These are phyloP conservation scores for Mycetomoellerius zeteki DNA, from an alignment of 1,140 invertebrate genomes.

Conservation along the genomic window DNA sequence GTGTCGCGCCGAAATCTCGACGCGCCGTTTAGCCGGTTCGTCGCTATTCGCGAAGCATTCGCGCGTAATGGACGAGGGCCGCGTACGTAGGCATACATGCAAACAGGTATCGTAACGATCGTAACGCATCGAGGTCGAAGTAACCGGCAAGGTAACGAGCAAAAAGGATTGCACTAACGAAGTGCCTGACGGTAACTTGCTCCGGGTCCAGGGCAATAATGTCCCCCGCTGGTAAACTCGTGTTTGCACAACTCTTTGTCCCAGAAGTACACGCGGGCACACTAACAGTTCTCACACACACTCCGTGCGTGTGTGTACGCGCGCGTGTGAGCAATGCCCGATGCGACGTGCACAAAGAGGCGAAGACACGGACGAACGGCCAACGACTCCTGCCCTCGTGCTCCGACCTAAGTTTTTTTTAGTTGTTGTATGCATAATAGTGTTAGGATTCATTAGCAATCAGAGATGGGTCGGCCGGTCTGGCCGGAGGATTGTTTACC, in stretches of 20 bases:
- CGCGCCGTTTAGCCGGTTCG: constrained; percentile 7
- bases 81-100: constrained; percentile 51
- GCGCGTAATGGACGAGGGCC: constrained; percentile 26
- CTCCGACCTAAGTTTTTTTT: constrained; percentile 83
- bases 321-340: constrained; percentile 24
- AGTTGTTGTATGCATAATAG: constrained; percentile 86
- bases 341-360: constrained; percentile 66
- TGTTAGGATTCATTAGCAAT: constrained; percentile 88
- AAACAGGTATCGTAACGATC: constrained; percentile 77
- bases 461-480: constrained; percentile 84
- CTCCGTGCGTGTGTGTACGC: not conserved
- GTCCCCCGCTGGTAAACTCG: constrained; percentile 81
- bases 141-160: constrained; percentile 78
- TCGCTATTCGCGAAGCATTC: constrained; percentile 50
- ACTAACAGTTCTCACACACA: constrained; percentile 37
- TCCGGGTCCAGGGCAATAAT: constrained; percentile 79
- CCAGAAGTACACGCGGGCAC: constrained; percentile 76
- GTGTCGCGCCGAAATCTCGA: constrained; percentile 41
- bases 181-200: constrained; percentile 82
- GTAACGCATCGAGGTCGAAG: constrained; percentile 79
- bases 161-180: constrained; percentile 85
- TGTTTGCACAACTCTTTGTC: constrained; percentile 86
- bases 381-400: constrained; percentile 76
- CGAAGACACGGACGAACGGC: constrained; percentile 75
- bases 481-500: constrained; percentile 83